phyloP scores from a whole-genome alignment of 2,797 vertebrate genomes.

The Cuculus canorus region DNA sequence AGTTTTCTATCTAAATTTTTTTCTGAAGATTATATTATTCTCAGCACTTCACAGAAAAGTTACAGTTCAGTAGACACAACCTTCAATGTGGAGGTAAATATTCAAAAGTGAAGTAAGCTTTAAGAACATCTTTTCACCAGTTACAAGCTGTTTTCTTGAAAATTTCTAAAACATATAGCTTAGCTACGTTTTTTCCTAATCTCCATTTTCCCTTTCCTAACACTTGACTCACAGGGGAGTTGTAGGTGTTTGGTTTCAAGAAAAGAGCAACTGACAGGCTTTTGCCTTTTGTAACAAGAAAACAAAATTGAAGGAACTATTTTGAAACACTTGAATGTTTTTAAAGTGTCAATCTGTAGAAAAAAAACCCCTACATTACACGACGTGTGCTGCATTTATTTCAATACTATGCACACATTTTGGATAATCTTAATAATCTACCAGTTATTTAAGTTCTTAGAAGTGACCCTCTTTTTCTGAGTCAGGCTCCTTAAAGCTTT shows the following conservation, averaged over 20 bases:
- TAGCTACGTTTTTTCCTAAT: background rate
- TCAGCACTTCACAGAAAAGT: background rate
- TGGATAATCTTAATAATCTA: background rate
- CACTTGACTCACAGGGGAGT: background rate
- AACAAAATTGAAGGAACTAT: constrained; percentile 22
- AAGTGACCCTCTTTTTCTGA: background rate
- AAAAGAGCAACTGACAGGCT: constrained; percentile 31
- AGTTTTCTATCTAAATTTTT: background rate
- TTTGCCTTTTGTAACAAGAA: constrained; percentile 24
- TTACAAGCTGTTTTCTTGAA: background rate
- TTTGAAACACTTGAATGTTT: constrained; percentile 25
- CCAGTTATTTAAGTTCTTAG: background rate
- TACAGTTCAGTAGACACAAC: background rate
- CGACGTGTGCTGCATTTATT: background rate
- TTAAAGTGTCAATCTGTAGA: constrained; percentile 1
- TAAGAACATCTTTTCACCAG: background rate
- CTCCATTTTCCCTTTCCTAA: background rate
- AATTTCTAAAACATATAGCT: background rate
- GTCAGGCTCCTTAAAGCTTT: background rate
- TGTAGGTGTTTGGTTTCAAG: background rate
- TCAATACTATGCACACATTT: background rate
- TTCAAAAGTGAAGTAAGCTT: background rate
- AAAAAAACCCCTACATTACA: background rate
- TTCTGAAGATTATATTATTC: background rate
- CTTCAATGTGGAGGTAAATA: background rate